Conservation (phyloP, 2,113 vertebrate genomes). For the Empidonax traillii region DNA sequence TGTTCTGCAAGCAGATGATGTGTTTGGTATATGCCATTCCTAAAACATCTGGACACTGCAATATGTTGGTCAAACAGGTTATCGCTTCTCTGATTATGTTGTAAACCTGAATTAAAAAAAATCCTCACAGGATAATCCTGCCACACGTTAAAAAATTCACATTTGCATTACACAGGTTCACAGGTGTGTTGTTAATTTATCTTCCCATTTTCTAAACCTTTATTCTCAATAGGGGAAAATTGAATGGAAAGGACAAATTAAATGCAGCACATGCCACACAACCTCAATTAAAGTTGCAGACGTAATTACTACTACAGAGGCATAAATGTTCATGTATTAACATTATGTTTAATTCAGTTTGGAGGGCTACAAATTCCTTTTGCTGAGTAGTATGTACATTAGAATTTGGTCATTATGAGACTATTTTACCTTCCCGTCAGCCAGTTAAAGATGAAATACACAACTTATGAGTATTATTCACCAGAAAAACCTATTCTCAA, state of each 20-base stretch:
- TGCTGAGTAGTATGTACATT: not conserved
- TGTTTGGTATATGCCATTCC: not conserved
- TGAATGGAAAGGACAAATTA: not conserved
- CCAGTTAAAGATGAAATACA: not conserved
- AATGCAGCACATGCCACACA: not conserved
- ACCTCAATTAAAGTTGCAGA: not conserved
- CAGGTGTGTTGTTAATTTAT: not conserved
- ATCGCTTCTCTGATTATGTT: not conserved
- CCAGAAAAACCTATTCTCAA: not conserved
- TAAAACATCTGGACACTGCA: not conserved
- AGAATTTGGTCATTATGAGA: not conserved
- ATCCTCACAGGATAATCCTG: not conserved
- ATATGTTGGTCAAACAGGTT: not conserved
- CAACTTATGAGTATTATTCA: not conserved
- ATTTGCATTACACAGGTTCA: not conserved
- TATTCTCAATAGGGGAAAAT: not conserved
- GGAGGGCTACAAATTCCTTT: not conserved
- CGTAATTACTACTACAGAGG: not conserved
- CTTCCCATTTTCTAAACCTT: not conserved
- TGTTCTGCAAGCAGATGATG: not conserved
- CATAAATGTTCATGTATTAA: not conserved
- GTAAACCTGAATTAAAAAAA: not conserved
- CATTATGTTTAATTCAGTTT: not conserved
- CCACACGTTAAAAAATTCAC: not conserved
- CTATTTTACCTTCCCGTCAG: not conserved